Percentiles rank a stretch among this genome's conserved stretches.
These are phyloP conservation scores for Phocides pigmalion DNA, from an alignment of 1,140 invertebrate genomes.

Conservation along the genomic window DNA sequence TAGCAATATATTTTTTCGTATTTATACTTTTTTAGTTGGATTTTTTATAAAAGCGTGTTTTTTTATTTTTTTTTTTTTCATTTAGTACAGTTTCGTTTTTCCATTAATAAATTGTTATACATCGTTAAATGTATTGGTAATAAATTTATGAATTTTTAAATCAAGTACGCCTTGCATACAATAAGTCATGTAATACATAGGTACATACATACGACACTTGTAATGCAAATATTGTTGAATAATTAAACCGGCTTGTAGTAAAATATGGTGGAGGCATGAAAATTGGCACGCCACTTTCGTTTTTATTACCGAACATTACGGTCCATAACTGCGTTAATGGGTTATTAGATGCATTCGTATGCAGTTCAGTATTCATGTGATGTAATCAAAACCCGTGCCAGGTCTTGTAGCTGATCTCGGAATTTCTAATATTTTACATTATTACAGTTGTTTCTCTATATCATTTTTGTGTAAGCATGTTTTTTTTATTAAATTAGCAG, in stretches of 20 bases:
- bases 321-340: constrained; percentile 3
- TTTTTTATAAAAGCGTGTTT: no score
- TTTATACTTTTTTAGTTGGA: no score
- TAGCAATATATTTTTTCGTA: no score
- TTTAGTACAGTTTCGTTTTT: no score
- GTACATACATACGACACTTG: background rate
- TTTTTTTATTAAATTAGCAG: no score
- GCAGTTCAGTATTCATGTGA: constrained; percentile 15
- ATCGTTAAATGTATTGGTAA: no score
- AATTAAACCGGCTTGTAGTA: constrained; percentile 21
- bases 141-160: no score
- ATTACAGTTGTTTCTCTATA: background rate
- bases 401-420: constrained; percentile 9
- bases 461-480: background rate
- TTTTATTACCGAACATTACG: constrained; percentile 21
- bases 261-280: background rate
- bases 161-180: background rate
- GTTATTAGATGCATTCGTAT: constrained; percentile 15
- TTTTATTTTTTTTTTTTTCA: no score
- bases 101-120: no score
- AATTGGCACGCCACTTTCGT: constrained; percentile 16
- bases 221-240: constrained; percentile 21
- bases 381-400: constrained; percentile 19
- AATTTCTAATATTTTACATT: constrained; percentile 1
- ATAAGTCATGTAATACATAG: background rate